Evolutionary conservation across 2,797 vertebrate species (phyloP), one percentile per base, ranked within the genome.

Genomic region (Natrix natrix): DNA sequence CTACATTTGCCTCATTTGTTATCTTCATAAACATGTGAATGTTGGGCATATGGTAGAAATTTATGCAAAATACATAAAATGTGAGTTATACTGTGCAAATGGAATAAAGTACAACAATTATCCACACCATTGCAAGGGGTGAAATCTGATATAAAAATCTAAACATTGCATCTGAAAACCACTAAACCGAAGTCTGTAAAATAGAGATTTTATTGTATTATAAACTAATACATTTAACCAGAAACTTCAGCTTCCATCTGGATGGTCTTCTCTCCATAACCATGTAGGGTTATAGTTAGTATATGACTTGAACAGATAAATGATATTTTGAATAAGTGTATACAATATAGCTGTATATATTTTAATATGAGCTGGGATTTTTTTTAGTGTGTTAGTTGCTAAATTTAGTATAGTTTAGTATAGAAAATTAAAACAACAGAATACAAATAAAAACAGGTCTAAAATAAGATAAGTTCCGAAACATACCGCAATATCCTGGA

Each of bases 401-500:
- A 43, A 94, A 66, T 61, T 32, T 13, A 91, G 88, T 93, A 93
- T 37, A 37, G 32, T 37, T 37, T 37, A 92, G 59, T 43, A 28
- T 86, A 95, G 95, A 87, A 56, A 4, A 48, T n/a, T 90, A 48
- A 48, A 90, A 43, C 48, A 63, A 87, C 60, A 69, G 24, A 92
- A 90, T 56, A 90, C 20, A 93, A 69, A 90, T 55, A 37, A 32
- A 88, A 66, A 93, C 5, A 91, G 26, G 57, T 90, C 69, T 66
- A 95, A 74, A 2, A 55, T 43, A 88, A 16, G 28, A 4, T 87
- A 94, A 94, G 92, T 59, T 94, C 94, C 93, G 52, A 43, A 95
- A 95, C 98, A 3, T 98, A 99, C 98, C 98, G 88, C 98, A 99
- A 92, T 99, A 99, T 22, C 98, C 98, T 24, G 98, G 98, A 60